phyloP scores from a whole-genome alignment of 1,140 invertebrate species.

The Neodiprion pinetum region DNA sequence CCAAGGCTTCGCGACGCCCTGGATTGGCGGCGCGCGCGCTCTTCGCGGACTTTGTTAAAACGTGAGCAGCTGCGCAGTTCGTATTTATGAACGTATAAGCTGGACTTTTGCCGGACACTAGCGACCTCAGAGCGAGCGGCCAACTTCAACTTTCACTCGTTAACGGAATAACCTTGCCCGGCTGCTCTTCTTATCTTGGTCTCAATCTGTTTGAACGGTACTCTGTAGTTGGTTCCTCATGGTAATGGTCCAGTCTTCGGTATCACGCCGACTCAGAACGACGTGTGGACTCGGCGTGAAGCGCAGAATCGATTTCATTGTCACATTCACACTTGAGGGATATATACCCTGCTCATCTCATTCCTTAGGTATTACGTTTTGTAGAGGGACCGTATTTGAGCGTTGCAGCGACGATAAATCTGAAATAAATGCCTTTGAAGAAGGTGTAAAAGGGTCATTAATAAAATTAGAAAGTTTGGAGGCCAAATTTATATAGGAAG shows the following conservation, averaged over 20 bases:
- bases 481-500: too few relatives aligned
- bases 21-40: not conserved
- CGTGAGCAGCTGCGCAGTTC: not conserved
- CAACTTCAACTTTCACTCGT: not conserved
- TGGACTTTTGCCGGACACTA: not conserved
- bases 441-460: too few relatives aligned
- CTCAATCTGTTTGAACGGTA: too few relatives aligned
- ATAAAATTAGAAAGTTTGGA: too few relatives aligned
- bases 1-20: not conserved
- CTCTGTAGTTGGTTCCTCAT: not conserved
- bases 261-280: not conserved
- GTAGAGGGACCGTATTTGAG: too few relatives aligned
- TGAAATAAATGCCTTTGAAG: too few relatives aligned
- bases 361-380: too few relatives aligned
- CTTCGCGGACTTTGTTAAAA: not conserved
- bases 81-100: not conserved
- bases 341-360: too few relatives aligned
- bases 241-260: not conserved
- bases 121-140: not conserved
- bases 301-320: too few relatives aligned
- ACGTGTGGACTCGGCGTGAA: too few relatives aligned
- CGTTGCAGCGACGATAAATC: too few relatives aligned
- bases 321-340: too few relatives aligned
- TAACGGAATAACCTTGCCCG: not conserved
- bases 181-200: not conserved